Evolutionary conservation across 1,140 invertebrate genomes (phyloP).

Genomic region (Penaeus indicus): DNA sequence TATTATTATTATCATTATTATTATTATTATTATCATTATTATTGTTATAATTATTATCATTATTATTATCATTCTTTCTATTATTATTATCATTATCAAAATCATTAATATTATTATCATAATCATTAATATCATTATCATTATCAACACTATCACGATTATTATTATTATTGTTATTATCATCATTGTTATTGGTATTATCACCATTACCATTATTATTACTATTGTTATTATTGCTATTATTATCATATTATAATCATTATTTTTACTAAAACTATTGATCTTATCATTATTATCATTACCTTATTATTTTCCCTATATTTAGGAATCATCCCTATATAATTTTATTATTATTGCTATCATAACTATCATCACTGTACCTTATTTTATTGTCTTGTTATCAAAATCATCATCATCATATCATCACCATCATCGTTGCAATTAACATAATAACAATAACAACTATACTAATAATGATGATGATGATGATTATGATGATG

Average conservation of each 20-base stretch:
- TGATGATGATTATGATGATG: neutral
- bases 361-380: too few species aligned
- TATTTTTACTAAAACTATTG: too few species aligned
- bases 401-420: too few species aligned
- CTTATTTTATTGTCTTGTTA: too few species aligned
- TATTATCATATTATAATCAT: too few species aligned
- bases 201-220: neutral
- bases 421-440: too few species aligned
- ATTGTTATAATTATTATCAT: constrained; percentile 6
- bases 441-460: too few species aligned
- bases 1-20: neutral
- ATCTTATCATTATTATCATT: constrained; percentile 10
- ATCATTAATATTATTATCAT: neutral
- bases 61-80: neutral
- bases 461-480: too few species aligned
- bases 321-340: too few species aligned
- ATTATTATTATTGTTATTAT: neutral
- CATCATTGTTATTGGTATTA: neutral
- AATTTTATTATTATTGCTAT: neutral
- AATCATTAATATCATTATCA: neutral
- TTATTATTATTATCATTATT: constrained; percentile 26
- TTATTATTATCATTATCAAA: neutral
- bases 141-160: neutral
- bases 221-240: neutral
- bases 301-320: neutral